phyloP scores from a whole-genome alignment of 2,888 invertebrate genomes.

The Glaucopsyche alexis region DNA sequence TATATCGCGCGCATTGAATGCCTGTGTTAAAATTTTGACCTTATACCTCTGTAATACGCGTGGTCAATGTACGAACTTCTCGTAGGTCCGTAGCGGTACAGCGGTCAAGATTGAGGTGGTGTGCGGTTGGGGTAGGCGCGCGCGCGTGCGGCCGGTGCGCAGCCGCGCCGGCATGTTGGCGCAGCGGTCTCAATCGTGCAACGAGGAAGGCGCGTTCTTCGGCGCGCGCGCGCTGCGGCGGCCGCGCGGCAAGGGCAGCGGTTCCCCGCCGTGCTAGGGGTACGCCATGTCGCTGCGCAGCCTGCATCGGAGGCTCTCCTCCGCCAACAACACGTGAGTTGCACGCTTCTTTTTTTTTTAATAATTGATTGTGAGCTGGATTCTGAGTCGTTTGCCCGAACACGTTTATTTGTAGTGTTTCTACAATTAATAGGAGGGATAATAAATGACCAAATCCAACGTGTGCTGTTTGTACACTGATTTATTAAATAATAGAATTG shows the following conservation, averaged over 20 bases:
- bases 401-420: too few species aligned
- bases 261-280: constrained; percentile 81
- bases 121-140: constrained; percentile 77
- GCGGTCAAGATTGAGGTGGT: constrained; percentile 76
- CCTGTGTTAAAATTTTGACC: too few species aligned
- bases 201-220: constrained; percentile 79
- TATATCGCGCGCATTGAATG: not conserved
- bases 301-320: constrained; percentile 82
- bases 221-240: constrained; percentile 77
- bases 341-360: not conserved
- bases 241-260: constrained; percentile 80
- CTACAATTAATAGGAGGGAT: too few species aligned
- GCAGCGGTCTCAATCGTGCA: constrained; percentile 78
- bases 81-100: constrained; percentile 17
- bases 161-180: constrained; percentile 76
- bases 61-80: not conserved
- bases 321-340: constrained; percentile 80
- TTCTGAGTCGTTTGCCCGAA: too few species aligned
- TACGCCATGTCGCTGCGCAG: constrained; percentile 84
- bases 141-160: constrained; percentile 76
- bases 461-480: too few species aligned
- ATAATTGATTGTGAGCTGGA: too few species aligned
- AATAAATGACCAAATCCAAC: too few species aligned
- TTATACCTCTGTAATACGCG: not conserved
- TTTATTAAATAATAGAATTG: too few species aligned